Evolutionary conservation across 2,113 vertebrate genomes (phyloP), one percentile per base, ranked within the genome.

Genomic region (Brevimyrus niger): DNA sequence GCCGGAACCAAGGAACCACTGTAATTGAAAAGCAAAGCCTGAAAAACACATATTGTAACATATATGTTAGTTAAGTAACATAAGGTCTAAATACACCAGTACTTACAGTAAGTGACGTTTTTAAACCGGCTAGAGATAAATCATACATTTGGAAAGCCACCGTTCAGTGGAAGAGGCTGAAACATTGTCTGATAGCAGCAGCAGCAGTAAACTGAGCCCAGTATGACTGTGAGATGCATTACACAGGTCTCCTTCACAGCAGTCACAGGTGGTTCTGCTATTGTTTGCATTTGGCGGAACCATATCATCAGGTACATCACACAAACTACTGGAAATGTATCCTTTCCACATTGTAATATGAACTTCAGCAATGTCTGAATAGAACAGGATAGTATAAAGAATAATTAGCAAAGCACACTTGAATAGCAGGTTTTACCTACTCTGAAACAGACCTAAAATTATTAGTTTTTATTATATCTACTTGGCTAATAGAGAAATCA

Each of bases 301-400:
- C n/a, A n/a, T n/a, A n/a, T n/a, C n/a, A n/a, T n/a, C n/a, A n/a
- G n/a, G n/a, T n/a, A n/a, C 27, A 31, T 0, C 3, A 73, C 65
- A 73, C 0, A 35, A 15, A 35, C 0, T 73, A 11, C 31, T 73
- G 65, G 65, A 31, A 35, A 35, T 35, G 31, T 31, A 73, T 73
- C 65, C 65, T 73, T 1, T 73, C 4, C 0, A 10, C 0, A 5
- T 6, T 6, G 0, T 2, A 13, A 1, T 5, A 13, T 31, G 0
- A 11, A 1, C 31, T 13, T 0, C 65, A 15, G 0, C 1, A 13
- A 1, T 31, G 10, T 0, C 31, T 31, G n/a, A 35, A 73, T 15
- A 73, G 0, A 73, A 73, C 1, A 35, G 0, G 11, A 35, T 3
- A 31, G 0, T 69, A 69, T 9, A 69, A 73, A 73, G 15, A 61